A percentile compares a stretch with the other conserved stretches of the same genome.
These are phyloP conservation scores for Bellardia pandia DNA, from an alignment of 2,888 invertebrate species.

Conservation along the genomic window DNA sequence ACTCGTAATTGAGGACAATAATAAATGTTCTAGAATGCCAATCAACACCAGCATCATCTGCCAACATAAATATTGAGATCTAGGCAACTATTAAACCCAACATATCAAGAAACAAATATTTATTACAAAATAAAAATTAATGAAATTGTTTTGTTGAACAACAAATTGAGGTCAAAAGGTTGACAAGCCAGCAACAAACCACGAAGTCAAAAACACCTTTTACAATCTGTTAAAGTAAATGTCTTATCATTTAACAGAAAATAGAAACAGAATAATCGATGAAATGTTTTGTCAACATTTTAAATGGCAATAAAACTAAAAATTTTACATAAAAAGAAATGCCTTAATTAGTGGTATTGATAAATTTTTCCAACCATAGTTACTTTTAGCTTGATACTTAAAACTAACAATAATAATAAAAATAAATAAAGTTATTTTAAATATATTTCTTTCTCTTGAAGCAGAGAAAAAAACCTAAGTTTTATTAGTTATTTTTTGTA, in stretches of 20 bases:
- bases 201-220: background rate
- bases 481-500: too few relatives aligned
- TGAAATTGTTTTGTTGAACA: conserved; percentile 60
- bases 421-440: background rate
- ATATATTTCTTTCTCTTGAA: background rate
- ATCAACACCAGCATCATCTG: conserved; percentile 30
- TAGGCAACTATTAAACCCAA: background rate
- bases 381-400: background rate
- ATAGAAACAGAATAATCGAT: background rate
- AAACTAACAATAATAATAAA: background rate
- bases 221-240: background rate
- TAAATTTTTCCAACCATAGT: conserved; percentile 14
- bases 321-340: background rate
- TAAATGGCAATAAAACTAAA: background rate
- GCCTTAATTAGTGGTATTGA: conserved; percentile 35
- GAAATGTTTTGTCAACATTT: conserved; percentile 18
- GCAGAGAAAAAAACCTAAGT: too few relatives aligned
- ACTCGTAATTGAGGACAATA: background rate
- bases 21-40: conserved; percentile 30
- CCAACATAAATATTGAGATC: background rate
- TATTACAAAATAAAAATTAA: conserved; percentile 40
- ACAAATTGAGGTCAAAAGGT: conserved; percentile 68
- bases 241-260: background rate
- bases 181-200: conserved; percentile 51
- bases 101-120: background rate